Conservation (phyloP, 2,888 invertebrate species). For the Lordiphosa andalusiaca region DNA sequence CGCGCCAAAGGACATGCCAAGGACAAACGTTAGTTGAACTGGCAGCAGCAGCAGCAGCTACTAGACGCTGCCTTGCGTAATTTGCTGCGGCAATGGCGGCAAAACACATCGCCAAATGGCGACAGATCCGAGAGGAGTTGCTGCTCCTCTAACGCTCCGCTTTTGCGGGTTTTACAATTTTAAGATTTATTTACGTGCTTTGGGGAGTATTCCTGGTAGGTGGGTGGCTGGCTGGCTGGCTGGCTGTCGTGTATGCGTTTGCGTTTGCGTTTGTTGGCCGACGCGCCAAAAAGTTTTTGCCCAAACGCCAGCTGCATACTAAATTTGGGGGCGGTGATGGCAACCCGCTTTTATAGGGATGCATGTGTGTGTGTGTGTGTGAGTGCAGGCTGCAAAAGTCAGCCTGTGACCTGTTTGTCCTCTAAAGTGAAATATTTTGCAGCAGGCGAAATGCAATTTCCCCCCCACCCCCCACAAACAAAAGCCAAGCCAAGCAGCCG, state of each 20-base stretch:
- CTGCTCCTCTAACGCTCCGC: slow-evolving; percentile 14
- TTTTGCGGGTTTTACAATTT: slow-evolving; percentile 73
- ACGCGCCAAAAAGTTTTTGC: slow-evolving; percentile 64
- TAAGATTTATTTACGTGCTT: slow-evolving; percentile 75
- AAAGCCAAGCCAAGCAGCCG: slow-evolving; percentile 17
- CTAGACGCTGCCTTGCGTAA: slow-evolving; percentile 56
- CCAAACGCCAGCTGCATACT: slow-evolving; percentile 66
- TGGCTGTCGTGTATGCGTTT: slow-evolving; percentile 55
- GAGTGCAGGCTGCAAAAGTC: slow-evolving; percentile 55
- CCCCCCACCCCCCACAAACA: slow-evolving; percentile 20
- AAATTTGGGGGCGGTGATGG: slow-evolving; percentile 25
- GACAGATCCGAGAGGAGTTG: slow-evolving; percentile 52
- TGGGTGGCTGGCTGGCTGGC: background rate
- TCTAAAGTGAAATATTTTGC: slow-evolving; percentile 78
- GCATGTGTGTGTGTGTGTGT: slow-evolving; percentile 36
- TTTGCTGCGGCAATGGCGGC: slow-evolving; percentile 74
- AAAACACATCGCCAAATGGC: slow-evolving; percentile 76
- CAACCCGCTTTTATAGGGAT: slow-evolving; percentile 9
- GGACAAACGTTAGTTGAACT: slow-evolving; percentile 76
- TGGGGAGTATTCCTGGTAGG: slow-evolving; percentile 46
- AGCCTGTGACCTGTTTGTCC: slow-evolving; percentile 79
- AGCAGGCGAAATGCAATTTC: slow-evolving; percentile 66
- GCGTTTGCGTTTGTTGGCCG: slow-evolving; percentile 68
- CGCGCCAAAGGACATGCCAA: slow-evolving; percentile 74
- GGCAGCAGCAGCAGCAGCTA: slow-evolving; percentile 10